phyloP scores from a whole-genome alignment of 1,140 invertebrate genomes.

The Bombus haemorrhoidalis region DNA sequence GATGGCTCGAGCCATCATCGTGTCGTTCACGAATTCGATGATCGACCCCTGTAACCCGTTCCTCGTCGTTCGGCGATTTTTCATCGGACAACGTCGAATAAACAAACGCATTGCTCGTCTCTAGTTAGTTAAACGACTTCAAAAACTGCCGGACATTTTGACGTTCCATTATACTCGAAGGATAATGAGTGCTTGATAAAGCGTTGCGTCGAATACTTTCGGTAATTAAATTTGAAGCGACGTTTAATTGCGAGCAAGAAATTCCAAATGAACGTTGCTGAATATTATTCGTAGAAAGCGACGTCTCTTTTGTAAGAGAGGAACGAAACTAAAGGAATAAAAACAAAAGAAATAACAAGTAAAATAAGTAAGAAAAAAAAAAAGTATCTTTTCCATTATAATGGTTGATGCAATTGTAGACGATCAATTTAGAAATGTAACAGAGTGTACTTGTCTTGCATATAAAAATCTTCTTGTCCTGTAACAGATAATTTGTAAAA shows the following conservation, averaged over 20 bases:
- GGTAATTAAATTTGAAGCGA: constrained; percentile 22
- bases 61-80: constrained; percentile 6
- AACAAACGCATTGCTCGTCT: neutral
- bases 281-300: neutral
- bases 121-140: neutral
- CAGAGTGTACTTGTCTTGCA: neutral
- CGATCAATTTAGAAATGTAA: neutral
- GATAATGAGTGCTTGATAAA: constrained; percentile 4
- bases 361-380: neutral
- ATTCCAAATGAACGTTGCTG: neutral
- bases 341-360: no score
- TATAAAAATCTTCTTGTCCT: neutral
- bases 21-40: neutral
- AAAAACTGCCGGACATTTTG: constrained; percentile 39
- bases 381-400: neutral
- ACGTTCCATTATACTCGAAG: constrained; percentile 13
- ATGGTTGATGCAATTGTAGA: neutral
- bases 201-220: constrained; percentile 13
- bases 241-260: constrained; percentile 9
- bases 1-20: constrained; percentile 18
- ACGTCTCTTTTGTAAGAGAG: no score
- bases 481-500: neutral
- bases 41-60: neutral
- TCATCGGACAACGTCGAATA: neutral
- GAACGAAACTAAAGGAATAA: no score